phyloP scores from a whole-genome alignment of 2,113 vertebrate species.

The Ageneiosus marmoratus region DNA sequence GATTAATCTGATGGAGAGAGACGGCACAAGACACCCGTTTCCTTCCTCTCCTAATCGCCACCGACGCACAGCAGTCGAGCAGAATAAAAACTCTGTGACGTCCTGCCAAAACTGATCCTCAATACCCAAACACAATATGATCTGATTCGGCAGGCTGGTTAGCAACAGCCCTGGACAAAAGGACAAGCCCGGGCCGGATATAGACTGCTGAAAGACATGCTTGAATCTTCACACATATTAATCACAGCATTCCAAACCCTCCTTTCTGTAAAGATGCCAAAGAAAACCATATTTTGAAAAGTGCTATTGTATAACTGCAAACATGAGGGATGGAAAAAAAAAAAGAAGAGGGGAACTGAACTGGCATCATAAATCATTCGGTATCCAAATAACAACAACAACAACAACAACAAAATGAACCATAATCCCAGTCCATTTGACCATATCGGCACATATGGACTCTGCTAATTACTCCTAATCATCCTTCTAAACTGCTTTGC shows the following conservation, averaged over 20 bases:
- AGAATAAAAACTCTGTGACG: background rate
- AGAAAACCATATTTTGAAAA: background rate
- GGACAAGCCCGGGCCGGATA: slow-evolving; percentile 8
- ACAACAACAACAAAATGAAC: slow-evolving; percentile 19
- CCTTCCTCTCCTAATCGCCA: slow-evolving; percentile 28
- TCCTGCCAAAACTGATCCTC: background rate
- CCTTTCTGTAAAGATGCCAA: background rate
- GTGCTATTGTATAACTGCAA: background rate
- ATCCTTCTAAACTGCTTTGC: background rate
- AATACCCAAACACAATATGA: background rate
- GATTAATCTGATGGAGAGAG: background rate
- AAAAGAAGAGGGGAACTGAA: background rate
- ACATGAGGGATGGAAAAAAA: background rate
- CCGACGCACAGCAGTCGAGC: slow-evolving; percentile 5
- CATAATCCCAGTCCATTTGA: background rate
- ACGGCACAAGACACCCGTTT: slow-evolving; percentile 13
- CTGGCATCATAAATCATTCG: background rate
- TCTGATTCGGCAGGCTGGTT: background rate
- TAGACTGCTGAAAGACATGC: background rate
- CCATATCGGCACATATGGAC: background rate
- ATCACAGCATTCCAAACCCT: background rate
- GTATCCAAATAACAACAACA: background rate
- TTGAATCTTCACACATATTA: background rate
- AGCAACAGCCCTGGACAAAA: background rate
- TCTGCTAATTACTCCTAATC: background rate